phyloP scores from a whole-genome alignment of 2,888 invertebrate genomes.

The Drosophila pullipes region DNA sequence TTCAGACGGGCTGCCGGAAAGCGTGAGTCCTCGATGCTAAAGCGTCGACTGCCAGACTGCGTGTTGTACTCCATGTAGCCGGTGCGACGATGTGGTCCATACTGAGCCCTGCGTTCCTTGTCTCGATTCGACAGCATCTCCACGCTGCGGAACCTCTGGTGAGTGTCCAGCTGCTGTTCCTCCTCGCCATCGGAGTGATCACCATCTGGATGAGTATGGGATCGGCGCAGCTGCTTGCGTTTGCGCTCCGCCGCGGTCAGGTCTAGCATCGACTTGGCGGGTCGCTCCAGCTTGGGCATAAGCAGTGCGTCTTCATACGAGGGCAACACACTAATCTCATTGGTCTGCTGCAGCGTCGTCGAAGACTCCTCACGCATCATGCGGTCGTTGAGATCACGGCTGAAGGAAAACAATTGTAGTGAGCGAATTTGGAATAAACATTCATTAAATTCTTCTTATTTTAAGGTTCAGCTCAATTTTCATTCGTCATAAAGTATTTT shows the following conservation, averaged over 20 bases:
- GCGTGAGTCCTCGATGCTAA: constrained; percentile 82
- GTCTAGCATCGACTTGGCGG: constrained; percentile 87
- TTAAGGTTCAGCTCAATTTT: background rate
- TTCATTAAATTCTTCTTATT: background rate
- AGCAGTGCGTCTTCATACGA: constrained; percentile 92
- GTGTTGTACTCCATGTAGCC: constrained; percentile 74
- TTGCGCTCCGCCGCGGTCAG: constrained; percentile 85
- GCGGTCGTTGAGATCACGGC: constrained; percentile 86
- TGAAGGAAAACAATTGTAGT: constrained; percentile 30
- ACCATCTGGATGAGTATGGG: constrained; percentile 62
- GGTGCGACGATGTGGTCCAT: constrained; percentile 75
- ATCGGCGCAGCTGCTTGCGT: constrained; percentile 69
- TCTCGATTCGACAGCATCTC: constrained; percentile 84
- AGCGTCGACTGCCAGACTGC: constrained; percentile 81
- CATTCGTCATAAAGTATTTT: background rate
- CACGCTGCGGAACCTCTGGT: constrained; percentile 83
- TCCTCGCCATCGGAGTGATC: constrained; percentile 66
- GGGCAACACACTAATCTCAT: constrained; percentile 91
- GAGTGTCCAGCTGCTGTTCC: constrained; percentile 76
- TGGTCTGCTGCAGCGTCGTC: constrained; percentile 88
- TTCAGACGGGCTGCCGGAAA: constrained; percentile 83
- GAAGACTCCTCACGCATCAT: constrained; percentile 87
- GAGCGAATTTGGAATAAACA: background rate
- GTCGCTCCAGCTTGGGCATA: constrained; percentile 89
- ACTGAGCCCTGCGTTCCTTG: constrained; percentile 79